These are phyloP conservation scores for Drosophila subpulchrella DNA, from an alignment of 1,140 invertebrate species.

Conservation along the genomic window DNA sequence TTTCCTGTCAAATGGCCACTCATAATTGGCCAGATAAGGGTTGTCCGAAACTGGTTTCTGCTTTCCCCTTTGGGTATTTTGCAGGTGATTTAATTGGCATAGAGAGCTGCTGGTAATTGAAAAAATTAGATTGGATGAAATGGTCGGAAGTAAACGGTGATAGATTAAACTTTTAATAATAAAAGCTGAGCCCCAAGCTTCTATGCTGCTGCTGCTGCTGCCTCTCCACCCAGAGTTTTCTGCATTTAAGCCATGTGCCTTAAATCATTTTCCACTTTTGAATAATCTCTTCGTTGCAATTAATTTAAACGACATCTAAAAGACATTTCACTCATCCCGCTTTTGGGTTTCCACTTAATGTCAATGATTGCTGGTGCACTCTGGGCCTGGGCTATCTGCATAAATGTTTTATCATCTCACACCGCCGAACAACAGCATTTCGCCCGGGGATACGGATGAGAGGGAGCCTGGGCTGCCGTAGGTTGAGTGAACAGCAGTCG, in stretches of 20 bases:
- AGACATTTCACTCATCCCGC: constrained; percentile 43
- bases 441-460: constrained; percentile 26
- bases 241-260: constrained; percentile 13
- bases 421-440: constrained; percentile 53
- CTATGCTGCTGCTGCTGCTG: not conserved
- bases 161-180: not conserved
- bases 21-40: constrained; percentile 48
- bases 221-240: not conserved
- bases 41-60: constrained; percentile 11
- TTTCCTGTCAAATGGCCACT: constrained; percentile 38
- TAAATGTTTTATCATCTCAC: constrained; percentile 82
- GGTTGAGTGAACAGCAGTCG: constrained; percentile 35
- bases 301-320: constrained; percentile 77
- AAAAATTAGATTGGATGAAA: constrained; percentile 34
- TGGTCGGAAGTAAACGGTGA: constrained; percentile 4
- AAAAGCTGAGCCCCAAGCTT: constrained; percentile 3
- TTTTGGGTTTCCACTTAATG: constrained; percentile 61
- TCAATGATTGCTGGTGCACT: constrained; percentile 66
- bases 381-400: constrained; percentile 58
- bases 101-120: constrained; percentile 36
- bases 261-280: constrained; percentile 29
- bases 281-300: constrained; percentile 53
- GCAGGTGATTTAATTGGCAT: constrained; percentile 46
- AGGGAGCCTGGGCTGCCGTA: constrained; percentile 1
- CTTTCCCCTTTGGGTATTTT: constrained; percentile 19